A percentile compares a stretch with the other conserved stretches of the same genome.
Evolutionary conservation across 1,140 invertebrate genomes (phyloP).

Genomic region (Brachionus manjavacas): DNA sequence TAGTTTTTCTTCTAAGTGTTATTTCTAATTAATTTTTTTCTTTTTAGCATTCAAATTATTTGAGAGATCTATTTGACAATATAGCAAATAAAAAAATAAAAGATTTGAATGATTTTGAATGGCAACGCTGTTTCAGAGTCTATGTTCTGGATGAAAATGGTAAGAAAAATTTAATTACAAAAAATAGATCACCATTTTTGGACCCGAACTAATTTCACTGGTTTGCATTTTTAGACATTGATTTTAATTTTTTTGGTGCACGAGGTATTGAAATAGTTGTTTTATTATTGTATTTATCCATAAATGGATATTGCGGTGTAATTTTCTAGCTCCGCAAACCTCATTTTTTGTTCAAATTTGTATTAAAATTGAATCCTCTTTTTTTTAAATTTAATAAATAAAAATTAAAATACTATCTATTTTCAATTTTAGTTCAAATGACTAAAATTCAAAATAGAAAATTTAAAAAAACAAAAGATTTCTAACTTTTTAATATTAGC

Average conservation of each 20-base stretch:
- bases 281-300: neutral
- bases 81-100: conserved; percentile 52
- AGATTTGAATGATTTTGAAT: conserved; percentile 41
- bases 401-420: neutral
- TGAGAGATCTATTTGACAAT: conserved; percentile 53
- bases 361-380: neutral
- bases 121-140: conserved; percentile 38
- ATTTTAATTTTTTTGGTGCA: neutral
- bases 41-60: conserved; percentile 52
- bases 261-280: neutral
- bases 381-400: neutral
- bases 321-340: neutral
- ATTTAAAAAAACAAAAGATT: neutral
- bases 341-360: neutral
- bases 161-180: neutral
- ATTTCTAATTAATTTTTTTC: neutral
- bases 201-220: neutral
- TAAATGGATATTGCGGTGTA: neutral
- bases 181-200: neutral
- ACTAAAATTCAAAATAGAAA: neutral
- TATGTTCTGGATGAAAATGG: conserved; percentile 27
- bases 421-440: neutral
- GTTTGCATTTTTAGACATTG: neutral
- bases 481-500: neutral
- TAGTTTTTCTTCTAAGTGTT: no score